Evolutionary conservation across 92 coral and sea anemone species (phyloP), one percentile per base, ranked within the genome.

Genomic region (Meandrina meandrites): DNA sequence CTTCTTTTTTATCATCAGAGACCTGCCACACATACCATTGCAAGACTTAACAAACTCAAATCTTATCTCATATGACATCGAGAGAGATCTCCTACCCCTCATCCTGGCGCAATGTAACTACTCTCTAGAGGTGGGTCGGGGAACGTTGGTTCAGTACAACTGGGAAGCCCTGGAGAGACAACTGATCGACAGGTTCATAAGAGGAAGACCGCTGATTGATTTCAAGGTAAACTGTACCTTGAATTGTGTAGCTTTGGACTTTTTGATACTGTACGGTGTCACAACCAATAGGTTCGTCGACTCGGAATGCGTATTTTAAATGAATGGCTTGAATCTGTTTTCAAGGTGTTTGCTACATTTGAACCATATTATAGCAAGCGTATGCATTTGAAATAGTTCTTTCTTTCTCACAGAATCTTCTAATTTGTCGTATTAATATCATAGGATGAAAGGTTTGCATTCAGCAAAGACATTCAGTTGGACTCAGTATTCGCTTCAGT

Each of bases 131-230:
- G 94, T 93, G 80, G 98, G 98, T 82, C 88, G 92, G 68, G 96
- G 94, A 60, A 93, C 96, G 1, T 47, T 88, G 66, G 94, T 95
- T 28, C 96, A 95, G 78, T 95, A 93, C 90, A 94, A 95, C 96
- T 95, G 98, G 98, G 69, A 88, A 50, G 96, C 93, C 8, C 87
- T 95, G 51, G 95, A 95, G 79, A 91, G 98, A 74, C 98, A 93
- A 74, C 72, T 95, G 94, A 90, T 95, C 79, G 98, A 95, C 91
- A 93, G 96, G 92, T 93, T 95, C 75, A 92, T 95, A 32, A 89
- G 93, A 31, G 92, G 96, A 68, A 89, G 92, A 83, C 91, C 91
- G 42, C 56, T 92, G 48, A 70, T 95, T 70, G 91, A 88, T 58
- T 95, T 90, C 77, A 77, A 91, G 93, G 98, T 95, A 47, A 73